phyloP scores from a whole-genome alignment of 1,140 invertebrate genomes.

The Drosophila mojavensis region DNA sequence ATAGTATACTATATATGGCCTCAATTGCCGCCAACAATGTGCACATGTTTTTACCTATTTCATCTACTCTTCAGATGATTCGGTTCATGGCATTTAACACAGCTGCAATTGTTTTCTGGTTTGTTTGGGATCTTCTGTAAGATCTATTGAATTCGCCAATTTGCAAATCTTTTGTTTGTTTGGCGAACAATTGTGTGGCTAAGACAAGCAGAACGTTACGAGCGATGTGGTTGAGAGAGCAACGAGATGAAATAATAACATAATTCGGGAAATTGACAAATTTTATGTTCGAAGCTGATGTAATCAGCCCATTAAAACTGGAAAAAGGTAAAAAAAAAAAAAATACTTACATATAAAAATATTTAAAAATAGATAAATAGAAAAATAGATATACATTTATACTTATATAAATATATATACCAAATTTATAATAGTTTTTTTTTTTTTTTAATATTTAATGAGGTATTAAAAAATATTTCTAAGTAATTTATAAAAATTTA shows the following conservation, averaged over 20 bases:
- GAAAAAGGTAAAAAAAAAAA: no score
- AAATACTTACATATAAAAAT: no score
- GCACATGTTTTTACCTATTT: not conserved
- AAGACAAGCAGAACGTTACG: constrained; percentile 7
- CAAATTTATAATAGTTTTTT: not conserved
- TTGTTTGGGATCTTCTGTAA: not conserved
- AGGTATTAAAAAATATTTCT: no score
- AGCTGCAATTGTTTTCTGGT: constrained; percentile 8
- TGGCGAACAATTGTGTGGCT: no score
- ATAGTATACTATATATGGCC: not conserved
- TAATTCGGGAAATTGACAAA: not conserved
- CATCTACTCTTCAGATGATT: constrained; percentile 8
- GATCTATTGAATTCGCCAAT: constrained; percentile 42
- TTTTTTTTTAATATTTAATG: no score
- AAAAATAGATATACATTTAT: no score
- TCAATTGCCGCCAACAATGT: constrained; percentile 13
- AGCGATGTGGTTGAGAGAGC: constrained; percentile 7
- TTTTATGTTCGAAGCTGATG: not conserved
- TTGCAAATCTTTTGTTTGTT: constrained; percentile 16
- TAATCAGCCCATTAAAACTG: not conserved
- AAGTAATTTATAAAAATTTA: no score
- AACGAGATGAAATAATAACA: constrained; percentile 1
- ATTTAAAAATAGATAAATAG: no score
- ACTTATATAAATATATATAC: no score
- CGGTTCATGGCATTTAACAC: constrained; percentile 42